These are phyloP conservation scores for Oxyura jamaicensis DNA, from an alignment of 2,113 vertebrate species.

Conservation along the genomic window DNA sequence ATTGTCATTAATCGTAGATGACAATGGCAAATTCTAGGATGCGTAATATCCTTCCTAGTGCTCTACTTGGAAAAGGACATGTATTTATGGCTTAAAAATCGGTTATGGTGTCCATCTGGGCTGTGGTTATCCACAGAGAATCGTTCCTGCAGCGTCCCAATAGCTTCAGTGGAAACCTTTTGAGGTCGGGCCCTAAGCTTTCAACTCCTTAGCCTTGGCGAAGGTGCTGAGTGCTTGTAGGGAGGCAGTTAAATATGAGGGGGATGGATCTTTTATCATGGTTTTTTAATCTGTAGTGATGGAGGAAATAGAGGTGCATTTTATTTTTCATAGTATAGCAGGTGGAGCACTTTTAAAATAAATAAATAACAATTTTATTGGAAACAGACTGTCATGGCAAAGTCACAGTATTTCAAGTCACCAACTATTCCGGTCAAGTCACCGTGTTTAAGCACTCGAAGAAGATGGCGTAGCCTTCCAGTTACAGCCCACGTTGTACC, in stretches of 20 bases:
- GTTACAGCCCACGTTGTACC: neutral
- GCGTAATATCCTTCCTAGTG: neutral
- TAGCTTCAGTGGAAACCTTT: neutral
- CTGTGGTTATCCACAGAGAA: neutral
- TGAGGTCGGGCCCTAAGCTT: neutral
- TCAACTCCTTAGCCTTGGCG: neutral
- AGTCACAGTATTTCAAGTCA: neutral
- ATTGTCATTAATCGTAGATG: neutral
- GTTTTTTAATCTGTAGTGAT: neutral
- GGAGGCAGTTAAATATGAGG: neutral
- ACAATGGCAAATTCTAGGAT: neutral
- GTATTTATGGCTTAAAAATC: neutral
- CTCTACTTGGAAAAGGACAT: accelerated
- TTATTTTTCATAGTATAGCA: neutral
- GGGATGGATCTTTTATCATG: neutral
- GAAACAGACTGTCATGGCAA: neutral
- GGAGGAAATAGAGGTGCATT: neutral
- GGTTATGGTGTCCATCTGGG: neutral
- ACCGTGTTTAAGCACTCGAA: neutral
- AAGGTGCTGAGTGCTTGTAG: accelerated
- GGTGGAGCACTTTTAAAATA: neutral
- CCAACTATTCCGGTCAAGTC: neutral
- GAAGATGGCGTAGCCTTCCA: neutral
- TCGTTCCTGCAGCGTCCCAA: neutral
- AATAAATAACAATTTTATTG: neutral